Conservation (phyloP, 2,113 vertebrate species). For the Todiramphus chloris region DNA sequence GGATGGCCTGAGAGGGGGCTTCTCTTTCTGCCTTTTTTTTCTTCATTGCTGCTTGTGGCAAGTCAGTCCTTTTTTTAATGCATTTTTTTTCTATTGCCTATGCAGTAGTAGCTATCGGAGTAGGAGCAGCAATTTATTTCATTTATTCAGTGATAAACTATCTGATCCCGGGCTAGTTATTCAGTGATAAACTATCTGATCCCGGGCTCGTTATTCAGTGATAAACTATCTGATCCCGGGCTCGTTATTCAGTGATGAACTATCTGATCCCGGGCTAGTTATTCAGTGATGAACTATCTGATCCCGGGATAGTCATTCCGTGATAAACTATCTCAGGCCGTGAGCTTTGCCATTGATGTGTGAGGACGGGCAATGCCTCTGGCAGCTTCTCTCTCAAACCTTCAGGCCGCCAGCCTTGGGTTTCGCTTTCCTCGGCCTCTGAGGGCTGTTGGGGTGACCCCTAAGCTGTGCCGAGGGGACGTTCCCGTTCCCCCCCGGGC, state of each 20-base stretch:
- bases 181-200: neutral
- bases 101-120: neutral
- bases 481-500: fast-evolving
- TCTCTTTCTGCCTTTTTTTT: neutral
- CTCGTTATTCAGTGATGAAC: too few species aligned
- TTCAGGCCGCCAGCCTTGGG: too few species aligned
- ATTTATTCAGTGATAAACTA: too few species aligned
- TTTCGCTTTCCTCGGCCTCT: too few species aligned
- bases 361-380: too few species aligned
- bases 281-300: neutral
- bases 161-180: too few species aligned
- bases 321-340: neutral
- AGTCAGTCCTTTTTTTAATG: neutral
- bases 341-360: fast-evolving
- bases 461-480: fast-evolving
- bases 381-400: neutral
- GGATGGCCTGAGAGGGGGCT: fast-evolving
- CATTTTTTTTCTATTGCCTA: neutral
- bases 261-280: too few species aligned
- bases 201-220: too few species aligned
- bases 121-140: fast-evolving
- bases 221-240: too few species aligned
- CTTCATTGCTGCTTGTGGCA: neutral
- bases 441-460: fast-evolving
- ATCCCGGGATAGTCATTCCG: neutral